phyloP scores from a whole-genome alignment of 1,140 invertebrate species.

The Vanessa atalanta region DNA sequence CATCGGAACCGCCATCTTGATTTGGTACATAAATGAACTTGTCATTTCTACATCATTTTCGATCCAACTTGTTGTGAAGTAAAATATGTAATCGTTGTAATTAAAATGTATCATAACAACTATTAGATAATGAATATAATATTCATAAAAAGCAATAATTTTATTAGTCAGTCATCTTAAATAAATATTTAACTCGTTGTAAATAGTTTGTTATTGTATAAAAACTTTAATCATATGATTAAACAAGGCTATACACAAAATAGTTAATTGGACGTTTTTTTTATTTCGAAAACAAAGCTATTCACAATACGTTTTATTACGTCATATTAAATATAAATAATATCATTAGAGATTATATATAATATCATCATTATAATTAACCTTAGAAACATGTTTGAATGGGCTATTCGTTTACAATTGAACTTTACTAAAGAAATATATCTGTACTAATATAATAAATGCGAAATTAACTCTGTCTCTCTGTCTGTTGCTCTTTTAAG shows the following conservation, averaged over 20 bases:
- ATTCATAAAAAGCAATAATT: constrained; percentile 12
- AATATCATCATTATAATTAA: too few species aligned
- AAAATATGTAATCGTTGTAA: not conserved
- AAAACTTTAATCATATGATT: not conserved
- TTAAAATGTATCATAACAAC: not conserved
- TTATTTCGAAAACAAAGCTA: not conserved
- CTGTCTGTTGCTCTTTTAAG: too few species aligned
- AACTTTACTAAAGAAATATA: too few species aligned
- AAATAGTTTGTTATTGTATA: constrained; percentile 1
- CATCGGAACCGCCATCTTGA: too few species aligned
- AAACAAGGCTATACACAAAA: not conserved
- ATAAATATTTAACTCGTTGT: not conserved
- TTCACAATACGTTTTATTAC: too few species aligned
- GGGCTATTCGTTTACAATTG: too few species aligned
- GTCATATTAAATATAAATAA: too few species aligned
- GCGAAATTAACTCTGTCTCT: too few species aligned
- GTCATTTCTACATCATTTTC: not conserved
- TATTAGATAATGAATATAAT: not conserved
- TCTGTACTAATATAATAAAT: too few species aligned
- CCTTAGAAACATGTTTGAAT: too few species aligned
- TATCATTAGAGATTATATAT: too few species aligned
- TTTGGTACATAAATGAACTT: not conserved
- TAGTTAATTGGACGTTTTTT: not conserved
- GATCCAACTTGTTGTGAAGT: not conserved
- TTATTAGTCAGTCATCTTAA: constrained; percentile 1